Evolutionary conservation across 2,113 vertebrate genomes (phyloP), one percentile per base, ranked within the genome.

Genomic region (Galbula dea): DNA sequence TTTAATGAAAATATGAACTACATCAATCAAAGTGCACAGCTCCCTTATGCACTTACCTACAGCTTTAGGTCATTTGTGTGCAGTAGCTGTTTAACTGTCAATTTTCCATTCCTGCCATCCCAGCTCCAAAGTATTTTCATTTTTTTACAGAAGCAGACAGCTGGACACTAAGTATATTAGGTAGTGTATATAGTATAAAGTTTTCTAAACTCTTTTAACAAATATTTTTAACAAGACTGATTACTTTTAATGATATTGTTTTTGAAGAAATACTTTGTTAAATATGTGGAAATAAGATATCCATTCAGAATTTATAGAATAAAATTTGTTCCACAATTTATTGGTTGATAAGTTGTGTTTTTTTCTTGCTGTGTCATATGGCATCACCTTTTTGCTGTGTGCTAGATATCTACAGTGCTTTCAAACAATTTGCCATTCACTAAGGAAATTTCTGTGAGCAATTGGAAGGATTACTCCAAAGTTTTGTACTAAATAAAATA

Each of bases 1-100:
- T 63, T 89, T 61, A 36, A 94, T 79, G 80, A 69, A 95, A 95
- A 94, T 87, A 15, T 66, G 81, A 96, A 73, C 10, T 46, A 2
- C 72, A 96, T 93, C 74, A 95, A 81, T 80, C 75, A 76, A 45
- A 30, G 26, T 66, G 5, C 39, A 66, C 61, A 45, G 20, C n/a
- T 90, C 83, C 49, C 67, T 83, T 88, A 54, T 82, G 59, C 75
- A 18, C 63, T 58, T 69, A 34, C 66, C 63, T 93, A 86, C 16
- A 91, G 68, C 78, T 92, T 90, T 71, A 91, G 59, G 59, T 94
- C 52, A 86, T 82, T 90, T 15, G 5, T 67, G 55, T 82, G 57
- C 30, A 72, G n/a, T 10, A 61, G 62, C 24, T 91, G 26, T 94
- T 91, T 91, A 94, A 82, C 72, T 94, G 80, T 84, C 49, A 78